These are phyloP conservation scores for Siderastrea siderea DNA, from an alignment of 92 coral and sea anemone genomes.

Conservation along the genomic window DNA sequence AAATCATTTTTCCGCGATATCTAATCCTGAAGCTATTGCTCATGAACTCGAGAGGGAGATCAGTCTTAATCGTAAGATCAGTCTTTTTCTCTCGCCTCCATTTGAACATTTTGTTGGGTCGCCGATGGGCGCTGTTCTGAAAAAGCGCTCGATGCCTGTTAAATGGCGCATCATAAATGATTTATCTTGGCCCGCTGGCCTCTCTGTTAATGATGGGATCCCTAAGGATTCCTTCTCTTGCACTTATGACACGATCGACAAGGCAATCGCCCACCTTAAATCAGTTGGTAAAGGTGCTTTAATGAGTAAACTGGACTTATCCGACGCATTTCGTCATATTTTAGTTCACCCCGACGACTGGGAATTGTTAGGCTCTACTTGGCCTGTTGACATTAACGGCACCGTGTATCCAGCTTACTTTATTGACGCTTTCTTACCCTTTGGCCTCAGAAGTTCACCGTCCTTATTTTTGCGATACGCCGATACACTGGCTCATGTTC, in stretches of 20 bases:
- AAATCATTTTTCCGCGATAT: slow-evolving; percentile 34
- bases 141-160: slow-evolving; percentile 51
- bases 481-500: not conserved
- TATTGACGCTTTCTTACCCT: not conserved
- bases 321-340: no score
- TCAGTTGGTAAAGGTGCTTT: not conserved
- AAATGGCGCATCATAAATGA: slow-evolving; percentile 55
- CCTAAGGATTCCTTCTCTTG: slow-evolving; percentile 16
- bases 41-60: slow-evolving; percentile 40
- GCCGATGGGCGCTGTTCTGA: slow-evolving; percentile 59
- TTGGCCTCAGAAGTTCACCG: not conserved
- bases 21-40: slow-evolving; percentile 30
- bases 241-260: slow-evolving; percentile 37
- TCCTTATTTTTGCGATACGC: not conserved
- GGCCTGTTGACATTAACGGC: not conserved
- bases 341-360: not conserved
- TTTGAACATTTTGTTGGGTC: slow-evolving; percentile 52
- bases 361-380: not conserved
- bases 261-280: not conserved
- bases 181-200: slow-evolving; percentile 56
- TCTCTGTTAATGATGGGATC: slow-evolving; percentile 18
- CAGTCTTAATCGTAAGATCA: slow-evolving; percentile 40
- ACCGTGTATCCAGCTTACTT: not conserved
- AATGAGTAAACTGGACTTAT: not conserved
- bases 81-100: slow-evolving; percentile 44